These are phyloP conservation scores for Drosophila santomea DNA, from an alignment of 1,140 invertebrate species.

Conservation along the genomic window DNA sequence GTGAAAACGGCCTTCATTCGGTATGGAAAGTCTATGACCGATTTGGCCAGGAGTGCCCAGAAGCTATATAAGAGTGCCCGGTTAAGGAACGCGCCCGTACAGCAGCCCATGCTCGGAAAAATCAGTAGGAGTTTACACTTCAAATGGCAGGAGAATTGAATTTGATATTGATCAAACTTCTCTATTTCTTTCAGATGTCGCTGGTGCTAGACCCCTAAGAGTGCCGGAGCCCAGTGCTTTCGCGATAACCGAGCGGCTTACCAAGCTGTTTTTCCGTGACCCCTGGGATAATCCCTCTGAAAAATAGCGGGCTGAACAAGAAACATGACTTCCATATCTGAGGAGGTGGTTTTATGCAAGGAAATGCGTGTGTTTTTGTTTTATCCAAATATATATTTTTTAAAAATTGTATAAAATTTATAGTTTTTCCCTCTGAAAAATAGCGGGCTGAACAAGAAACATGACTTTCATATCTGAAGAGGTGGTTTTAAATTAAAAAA, in stretches of 20 bases:
- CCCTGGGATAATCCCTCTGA: neutral
- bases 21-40: neutral
- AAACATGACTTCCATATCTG: too few species aligned
- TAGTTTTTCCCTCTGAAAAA: neutral
- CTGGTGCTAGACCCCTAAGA: neutral
- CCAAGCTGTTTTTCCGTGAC: neutral
- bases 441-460: too few species aligned
- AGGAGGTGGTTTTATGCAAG: too few species aligned
- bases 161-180: neutral
- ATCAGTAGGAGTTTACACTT: neutral
- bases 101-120: too few species aligned
- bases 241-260: neutral
- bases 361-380: too few species aligned
- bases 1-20: neutral
- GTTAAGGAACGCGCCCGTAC: neutral
- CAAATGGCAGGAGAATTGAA: accelerated
- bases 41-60: neutral
- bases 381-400: too few species aligned
- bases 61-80: neutral
- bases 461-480: neutral
- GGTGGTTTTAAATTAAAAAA: too few species aligned
- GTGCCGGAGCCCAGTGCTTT: neutral
- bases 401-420: too few species aligned
- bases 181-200: neutral
- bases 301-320: neutral